A percentile compares a stretch with the other conserved stretches of the same genome.
Conservation (phyloP, 2,888 invertebrate genomes). For the Lycia hirtaria region DNA sequence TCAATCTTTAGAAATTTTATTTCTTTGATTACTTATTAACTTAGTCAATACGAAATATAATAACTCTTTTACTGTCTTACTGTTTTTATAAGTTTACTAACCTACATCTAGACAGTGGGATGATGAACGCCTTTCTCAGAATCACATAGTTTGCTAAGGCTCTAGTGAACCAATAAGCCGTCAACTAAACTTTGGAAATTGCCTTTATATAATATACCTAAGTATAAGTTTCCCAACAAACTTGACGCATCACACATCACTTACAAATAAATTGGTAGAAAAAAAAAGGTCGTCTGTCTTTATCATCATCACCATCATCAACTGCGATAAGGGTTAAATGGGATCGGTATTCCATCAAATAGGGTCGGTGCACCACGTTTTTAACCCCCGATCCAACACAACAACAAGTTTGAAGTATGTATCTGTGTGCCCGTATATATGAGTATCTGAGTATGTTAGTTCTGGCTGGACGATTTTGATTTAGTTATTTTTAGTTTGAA, state of each 20-base stretch:
- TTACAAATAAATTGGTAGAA: not conserved
- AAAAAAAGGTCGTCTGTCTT: not conserved
- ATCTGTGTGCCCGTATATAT: too few species aligned
- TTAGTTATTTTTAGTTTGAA: too few species aligned
- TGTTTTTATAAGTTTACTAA: not conserved
- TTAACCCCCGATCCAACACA: too few species aligned
- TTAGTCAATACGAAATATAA: not conserved
- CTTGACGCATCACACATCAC: not conserved
- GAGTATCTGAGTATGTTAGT: too few species aligned
- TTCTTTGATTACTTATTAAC: too few species aligned
- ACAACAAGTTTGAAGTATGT: too few species aligned
- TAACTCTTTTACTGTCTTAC: not conserved
- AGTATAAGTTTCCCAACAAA: conserved; percentile 3
- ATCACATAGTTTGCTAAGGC: not conserved
- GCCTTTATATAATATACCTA: not conserved
- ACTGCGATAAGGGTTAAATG: too few species aligned
- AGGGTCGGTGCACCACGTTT: too few species aligned
- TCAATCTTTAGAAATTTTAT: too few species aligned
- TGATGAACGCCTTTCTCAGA: not conserved
- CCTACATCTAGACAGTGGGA: not conserved
- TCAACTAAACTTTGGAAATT: not conserved
- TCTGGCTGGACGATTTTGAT: too few species aligned
- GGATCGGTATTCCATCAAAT: too few species aligned
- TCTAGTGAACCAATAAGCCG: not conserved
- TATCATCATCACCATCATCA: too few species aligned